Evolutionary conservation across 1,140 invertebrate genomes (phyloP).

Genomic region (Elysia chlorotica): DNA sequence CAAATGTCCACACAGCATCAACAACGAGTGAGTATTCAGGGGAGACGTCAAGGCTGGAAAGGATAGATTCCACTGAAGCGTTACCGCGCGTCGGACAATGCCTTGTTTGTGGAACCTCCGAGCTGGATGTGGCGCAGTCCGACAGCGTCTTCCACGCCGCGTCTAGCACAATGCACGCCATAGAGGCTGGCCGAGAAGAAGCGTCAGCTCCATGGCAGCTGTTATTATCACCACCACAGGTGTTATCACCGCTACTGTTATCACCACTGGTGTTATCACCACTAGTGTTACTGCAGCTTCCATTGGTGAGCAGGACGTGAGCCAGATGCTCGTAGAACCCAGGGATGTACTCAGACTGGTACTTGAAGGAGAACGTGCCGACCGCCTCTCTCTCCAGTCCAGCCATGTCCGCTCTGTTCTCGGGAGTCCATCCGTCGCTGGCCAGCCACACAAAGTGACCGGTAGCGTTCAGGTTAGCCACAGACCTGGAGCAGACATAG

Average conservation of each 20-base stretch:
- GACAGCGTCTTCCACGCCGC: background rate
- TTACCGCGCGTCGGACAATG: too few relatives aligned
- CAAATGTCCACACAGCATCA: constrained; percentile 8
- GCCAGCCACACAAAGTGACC: constrained; percentile 9
- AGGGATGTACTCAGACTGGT: background rate
- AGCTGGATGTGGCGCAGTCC: background rate
- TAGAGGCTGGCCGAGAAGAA: too few relatives aligned
- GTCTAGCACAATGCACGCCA: too few relatives aligned
- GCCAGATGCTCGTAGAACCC: background rate
- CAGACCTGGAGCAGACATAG: too few relatives aligned
- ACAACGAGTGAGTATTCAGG: background rate
- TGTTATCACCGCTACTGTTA: background rate
- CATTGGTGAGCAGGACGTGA: background rate
- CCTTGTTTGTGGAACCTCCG: background rate
- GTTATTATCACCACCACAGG: background rate
- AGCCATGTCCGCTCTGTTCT: background rate
- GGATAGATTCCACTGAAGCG: too few relatives aligned
- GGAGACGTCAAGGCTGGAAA: too few relatives aligned
- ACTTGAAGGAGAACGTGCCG: background rate
- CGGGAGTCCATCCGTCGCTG: background rate
- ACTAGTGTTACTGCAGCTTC: background rate
- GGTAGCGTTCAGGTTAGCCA: too few relatives aligned
- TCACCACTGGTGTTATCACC: background rate
- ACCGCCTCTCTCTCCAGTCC: background rate
- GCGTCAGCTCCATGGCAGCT: too few relatives aligned